Evolutionary conservation across 1,140 invertebrate genomes (phyloP).

Genomic region (Drusus annulatus): DNA sequence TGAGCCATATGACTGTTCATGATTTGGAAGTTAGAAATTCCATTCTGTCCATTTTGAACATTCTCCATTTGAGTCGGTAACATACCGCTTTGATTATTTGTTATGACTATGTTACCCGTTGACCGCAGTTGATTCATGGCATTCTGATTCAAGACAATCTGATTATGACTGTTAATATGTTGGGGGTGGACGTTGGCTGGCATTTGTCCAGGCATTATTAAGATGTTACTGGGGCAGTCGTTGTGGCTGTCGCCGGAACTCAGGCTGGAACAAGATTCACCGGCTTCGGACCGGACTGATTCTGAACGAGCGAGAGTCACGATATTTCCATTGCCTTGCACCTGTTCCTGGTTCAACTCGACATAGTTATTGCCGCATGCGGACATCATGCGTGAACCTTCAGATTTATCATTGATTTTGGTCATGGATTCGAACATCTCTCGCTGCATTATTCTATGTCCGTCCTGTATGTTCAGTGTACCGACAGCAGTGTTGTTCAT

Average conservation of each 20-base stretch:
- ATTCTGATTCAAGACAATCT: slow-evolving; percentile 59
- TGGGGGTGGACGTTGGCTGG: slow-evolving; percentile 36
- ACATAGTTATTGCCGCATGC: slow-evolving; percentile 43
- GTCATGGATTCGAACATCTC: slow-evolving; percentile 44
- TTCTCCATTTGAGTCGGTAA: slow-evolving; percentile 42
- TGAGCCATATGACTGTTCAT: slow-evolving; percentile 70
- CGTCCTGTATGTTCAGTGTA: slow-evolving; percentile 41
- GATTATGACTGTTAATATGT: slow-evolving; percentile 52
- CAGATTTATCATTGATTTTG: slow-evolving; percentile 43
- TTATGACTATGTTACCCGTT: slow-evolving; percentile 61
- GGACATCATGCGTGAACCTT: background rate
- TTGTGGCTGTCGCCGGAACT: slow-evolving; percentile 52
- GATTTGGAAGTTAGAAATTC: slow-evolving; percentile 68
- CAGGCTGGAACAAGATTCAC: slow-evolving; percentile 55
- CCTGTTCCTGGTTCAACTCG: slow-evolving; percentile 45
- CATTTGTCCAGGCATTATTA: slow-evolving; percentile 49
- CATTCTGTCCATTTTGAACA: slow-evolving; percentile 1
- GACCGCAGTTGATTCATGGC: slow-evolving; percentile 63
- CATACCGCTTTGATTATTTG: slow-evolving; percentile 44
- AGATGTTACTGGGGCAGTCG: slow-evolving; percentile 49
- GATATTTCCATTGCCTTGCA: background rate
- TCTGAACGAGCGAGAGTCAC: slow-evolving; percentile 46
- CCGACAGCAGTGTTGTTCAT: slow-evolving; percentile 50
- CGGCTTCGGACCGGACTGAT: slow-evolving; percentile 52
- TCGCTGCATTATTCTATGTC: slow-evolving; percentile 45